Percentiles rank a stretch among this genome's conserved stretches.
Evolutionary conservation across 2,797 vertebrate genomes (phyloP).

Genomic region (Spea hammondii): DNA sequence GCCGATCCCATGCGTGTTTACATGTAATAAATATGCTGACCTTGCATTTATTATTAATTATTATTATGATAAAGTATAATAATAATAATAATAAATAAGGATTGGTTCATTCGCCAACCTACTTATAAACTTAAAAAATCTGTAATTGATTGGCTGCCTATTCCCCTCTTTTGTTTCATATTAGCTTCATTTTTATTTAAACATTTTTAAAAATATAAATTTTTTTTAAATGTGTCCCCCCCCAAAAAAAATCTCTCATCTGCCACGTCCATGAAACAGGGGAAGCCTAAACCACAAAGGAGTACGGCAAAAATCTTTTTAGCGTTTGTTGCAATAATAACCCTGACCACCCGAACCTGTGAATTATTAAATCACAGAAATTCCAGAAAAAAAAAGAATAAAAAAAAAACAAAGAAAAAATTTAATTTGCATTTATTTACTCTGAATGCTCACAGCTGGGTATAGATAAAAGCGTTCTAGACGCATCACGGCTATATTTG

Average conservation of each 20-base stretch:
- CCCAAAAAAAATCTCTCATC: not conserved
- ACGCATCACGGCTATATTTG: not conserved
- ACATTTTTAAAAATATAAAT: not conserved
- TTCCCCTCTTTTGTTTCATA: not conserved
- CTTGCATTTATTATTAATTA: no score
- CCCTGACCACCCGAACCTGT: not conserved
- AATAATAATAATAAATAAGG: no score
- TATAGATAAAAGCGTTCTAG: conserved; percentile 6
- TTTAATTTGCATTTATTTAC: not conserved
- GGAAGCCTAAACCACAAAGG: not conserved
- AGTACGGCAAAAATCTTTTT: not conserved
- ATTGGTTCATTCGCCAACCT: no score
- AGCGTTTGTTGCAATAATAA: not conserved
- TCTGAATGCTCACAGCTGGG: not conserved
- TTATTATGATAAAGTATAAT: no score
- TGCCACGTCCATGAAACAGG: not conserved
- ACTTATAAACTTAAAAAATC: not conserved
- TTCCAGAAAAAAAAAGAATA: not conserved
- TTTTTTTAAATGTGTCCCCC: not conserved
- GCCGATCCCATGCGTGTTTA: no score
- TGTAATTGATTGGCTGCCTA: not conserved
- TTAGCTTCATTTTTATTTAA: not conserved
- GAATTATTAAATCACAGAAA: conserved; percentile 1
- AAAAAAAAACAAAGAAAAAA: not conserved
- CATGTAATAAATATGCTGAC: no score